Evolutionary conservation across 2,113 vertebrate genomes (phyloP).

Genomic region (Euleptes europaea): DNA sequence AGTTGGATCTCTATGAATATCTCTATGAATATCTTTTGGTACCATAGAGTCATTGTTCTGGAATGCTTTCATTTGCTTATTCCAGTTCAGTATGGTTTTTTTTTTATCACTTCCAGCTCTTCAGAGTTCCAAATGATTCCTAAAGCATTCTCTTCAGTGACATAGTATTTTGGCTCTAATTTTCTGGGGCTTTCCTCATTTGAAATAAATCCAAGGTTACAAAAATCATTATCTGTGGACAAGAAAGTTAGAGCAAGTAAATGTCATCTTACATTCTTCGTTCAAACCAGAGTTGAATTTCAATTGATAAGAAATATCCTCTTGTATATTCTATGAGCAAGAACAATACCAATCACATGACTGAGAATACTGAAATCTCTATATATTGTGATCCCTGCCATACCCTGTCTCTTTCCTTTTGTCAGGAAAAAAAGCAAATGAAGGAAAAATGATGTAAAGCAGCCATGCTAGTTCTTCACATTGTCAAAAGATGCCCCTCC

Average conservation of each 20-base stretch:
- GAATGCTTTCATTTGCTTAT: background rate
- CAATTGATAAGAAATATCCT: background rate
- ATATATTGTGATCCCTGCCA: background rate
- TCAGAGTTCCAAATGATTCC: background rate
- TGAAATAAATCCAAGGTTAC: background rate
- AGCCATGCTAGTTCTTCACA: slow-evolving; percentile 21
- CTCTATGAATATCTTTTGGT: background rate
- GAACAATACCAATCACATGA: background rate
- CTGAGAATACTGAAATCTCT: background rate
- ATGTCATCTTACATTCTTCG: background rate
- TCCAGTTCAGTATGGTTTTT: too few relatives aligned
- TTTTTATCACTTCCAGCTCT: background rate
- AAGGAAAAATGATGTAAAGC: slow-evolving; percentile 30
- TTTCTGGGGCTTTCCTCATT: background rate
- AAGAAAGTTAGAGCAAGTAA: background rate
- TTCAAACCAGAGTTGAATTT: background rate
- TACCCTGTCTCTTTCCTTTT: slow-evolving; percentile 30
- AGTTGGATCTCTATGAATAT: background rate
- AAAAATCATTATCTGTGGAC: background rate
- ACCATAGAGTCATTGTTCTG: background rate
- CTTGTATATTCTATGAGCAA: background rate
- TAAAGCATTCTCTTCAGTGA: background rate
- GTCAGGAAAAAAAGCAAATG: slow-evolving; percentile 34
- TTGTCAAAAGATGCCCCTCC: background rate
- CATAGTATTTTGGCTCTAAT: background rate